These are phyloP conservation scores for Urocynchramus pylzowi DNA, from an alignment of 2,113 vertebrate genomes.

Conservation along the genomic window DNA sequence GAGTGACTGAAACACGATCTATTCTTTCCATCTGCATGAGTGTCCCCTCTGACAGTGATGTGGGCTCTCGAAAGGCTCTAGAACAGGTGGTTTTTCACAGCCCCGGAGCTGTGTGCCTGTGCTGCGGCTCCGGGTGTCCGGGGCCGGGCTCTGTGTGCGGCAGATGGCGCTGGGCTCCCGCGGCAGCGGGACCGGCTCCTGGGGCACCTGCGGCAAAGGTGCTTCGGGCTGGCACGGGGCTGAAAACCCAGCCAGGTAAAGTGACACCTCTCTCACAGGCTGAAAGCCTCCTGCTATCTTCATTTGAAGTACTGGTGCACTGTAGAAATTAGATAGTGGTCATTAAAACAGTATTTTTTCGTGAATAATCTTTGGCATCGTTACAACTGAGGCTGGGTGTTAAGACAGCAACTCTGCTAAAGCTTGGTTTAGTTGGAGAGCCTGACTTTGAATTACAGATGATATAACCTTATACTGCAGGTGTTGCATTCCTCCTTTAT, in stretches of 20 bases:
- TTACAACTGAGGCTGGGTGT: not conserved
- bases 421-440: not conserved
- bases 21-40: not conserved
- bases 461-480: not conserved
- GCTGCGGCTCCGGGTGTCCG: not conserved
- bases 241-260: not conserved
- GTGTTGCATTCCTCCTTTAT: not conserved
- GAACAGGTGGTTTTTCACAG: not conserved
- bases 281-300: not conserved
- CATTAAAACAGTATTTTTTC: not conserved
- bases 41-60: not conserved
- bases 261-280: too few relatives aligned
- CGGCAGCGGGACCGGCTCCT: not conserved
- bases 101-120: not conserved
- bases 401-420: not conserved
- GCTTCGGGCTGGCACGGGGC: not conserved
- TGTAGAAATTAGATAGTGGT: not conserved
- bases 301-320: too few relatives aligned
- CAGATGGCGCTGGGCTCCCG: conserved; percentile 43
- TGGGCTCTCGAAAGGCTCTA: not conserved
- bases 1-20: not conserved
- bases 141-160: not conserved
- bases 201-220: not conserved
- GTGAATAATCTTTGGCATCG: not conserved
- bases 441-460: not conserved